Evolutionary conservation across 2,888 invertebrate species (phyloP).

Genomic region (Chrysolina oricalcia): DNA sequence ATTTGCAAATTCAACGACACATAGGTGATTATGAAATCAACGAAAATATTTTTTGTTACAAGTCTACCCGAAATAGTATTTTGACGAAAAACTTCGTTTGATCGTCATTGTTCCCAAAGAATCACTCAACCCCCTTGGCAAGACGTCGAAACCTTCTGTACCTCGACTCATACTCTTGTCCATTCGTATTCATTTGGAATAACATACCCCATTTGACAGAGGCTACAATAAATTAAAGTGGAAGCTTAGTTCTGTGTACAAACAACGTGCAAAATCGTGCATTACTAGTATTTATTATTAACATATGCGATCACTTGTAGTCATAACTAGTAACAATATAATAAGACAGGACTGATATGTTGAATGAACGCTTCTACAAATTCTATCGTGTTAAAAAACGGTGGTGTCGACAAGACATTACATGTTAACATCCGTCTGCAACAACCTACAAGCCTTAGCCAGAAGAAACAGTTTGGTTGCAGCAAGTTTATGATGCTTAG

Average conservation of each 20-base stretch:
- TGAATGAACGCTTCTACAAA: conserved; percentile 54
- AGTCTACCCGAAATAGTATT: too few relatives aligned
- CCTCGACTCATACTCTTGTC: not conserved
- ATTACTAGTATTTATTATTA: conserved; percentile 41
- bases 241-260: conserved; percentile 30
- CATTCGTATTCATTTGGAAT: conserved; percentile 6
- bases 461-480: conserved; percentile 34
- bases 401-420: conserved; percentile 49
- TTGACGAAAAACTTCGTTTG: not conserved
- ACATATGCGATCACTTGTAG: conserved; percentile 70
- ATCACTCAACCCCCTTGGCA: not conserved
- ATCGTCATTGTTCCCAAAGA: not conserved
- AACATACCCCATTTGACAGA: conserved; percentile 8
- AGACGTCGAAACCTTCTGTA: not conserved
- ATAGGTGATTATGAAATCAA: too few relatives aligned
- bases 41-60: too few relatives aligned
- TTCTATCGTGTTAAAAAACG: conserved; percentile 60
- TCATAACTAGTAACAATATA: conserved; percentile 70
- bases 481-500: conserved; percentile 23
- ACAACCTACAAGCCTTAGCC: conserved; percentile 43
- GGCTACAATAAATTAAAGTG: conserved; percentile 1
- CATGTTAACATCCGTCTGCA: conserved; percentile 62
- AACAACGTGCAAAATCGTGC: conserved; percentile 48
- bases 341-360: conserved; percentile 47
- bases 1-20: too few relatives aligned